phyloP scores from a whole-genome alignment of 1,140 invertebrate species.

The Phymorhynchus buccinoides region DNA sequence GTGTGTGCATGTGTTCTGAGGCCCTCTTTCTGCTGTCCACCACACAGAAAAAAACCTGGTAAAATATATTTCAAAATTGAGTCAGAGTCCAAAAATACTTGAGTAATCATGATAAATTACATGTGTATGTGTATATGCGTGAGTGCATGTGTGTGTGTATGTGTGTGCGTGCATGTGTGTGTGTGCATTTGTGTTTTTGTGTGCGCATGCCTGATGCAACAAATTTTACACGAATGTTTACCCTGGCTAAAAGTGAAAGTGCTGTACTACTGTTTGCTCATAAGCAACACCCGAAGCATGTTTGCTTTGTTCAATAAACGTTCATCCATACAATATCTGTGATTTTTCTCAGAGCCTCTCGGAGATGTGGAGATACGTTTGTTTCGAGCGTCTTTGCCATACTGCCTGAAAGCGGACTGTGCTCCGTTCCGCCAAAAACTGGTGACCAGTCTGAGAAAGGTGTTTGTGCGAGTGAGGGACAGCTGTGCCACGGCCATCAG shows the following conservation, averaged over 20 bases:
- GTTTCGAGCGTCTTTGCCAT: slow-evolving; percentile 56
- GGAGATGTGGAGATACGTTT: slow-evolving; percentile 54
- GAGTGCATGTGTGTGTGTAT: background rate
- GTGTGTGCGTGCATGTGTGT: slow-evolving; percentile 8
- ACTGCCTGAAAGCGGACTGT: slow-evolving; percentile 67
- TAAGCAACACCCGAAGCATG: no score
- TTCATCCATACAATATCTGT: no score
- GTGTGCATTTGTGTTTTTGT: background rate
- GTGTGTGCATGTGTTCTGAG: background rate
- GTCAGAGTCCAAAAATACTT: no score
- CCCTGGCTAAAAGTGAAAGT: no score
- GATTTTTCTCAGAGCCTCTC: slow-evolving; percentile 57
- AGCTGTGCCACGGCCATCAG: slow-evolving; percentile 52
- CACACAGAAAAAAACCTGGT: no score
- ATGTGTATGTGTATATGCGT: no score
- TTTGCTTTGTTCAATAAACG: no score
- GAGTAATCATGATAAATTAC: no score
- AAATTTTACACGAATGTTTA: no score
- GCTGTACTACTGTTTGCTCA: no score
- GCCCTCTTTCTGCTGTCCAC: no score
- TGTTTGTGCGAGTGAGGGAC: slow-evolving; percentile 61
- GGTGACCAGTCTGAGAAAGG: slow-evolving; percentile 52
- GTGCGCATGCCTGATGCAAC: background rate
- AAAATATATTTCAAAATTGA: no score
- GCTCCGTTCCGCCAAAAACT: slow-evolving; percentile 67